phyloP scores from a whole-genome alignment of 2,113 vertebrate species.

The Microcebus tavaratra region DNA sequence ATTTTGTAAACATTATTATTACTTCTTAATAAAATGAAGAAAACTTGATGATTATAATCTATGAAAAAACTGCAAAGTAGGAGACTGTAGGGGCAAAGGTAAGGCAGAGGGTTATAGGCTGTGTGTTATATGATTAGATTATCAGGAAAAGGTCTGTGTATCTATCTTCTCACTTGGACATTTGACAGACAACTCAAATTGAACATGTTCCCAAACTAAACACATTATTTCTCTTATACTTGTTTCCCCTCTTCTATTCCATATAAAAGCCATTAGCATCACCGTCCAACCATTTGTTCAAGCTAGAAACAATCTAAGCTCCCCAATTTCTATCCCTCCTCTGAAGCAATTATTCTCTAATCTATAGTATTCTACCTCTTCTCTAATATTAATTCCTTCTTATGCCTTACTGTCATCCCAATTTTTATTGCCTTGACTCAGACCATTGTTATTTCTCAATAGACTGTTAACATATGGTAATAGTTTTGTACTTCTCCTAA shows the following conservation, averaged over 20 bases:
- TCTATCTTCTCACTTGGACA: background rate
- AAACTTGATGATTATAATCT: background rate
- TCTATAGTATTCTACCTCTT: background rate
- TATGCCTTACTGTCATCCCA: background rate
- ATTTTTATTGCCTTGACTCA: background rate
- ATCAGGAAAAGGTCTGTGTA: background rate
- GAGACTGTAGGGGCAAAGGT: background rate
- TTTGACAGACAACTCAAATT: background rate
- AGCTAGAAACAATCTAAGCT: background rate
- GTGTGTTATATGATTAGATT: background rate
- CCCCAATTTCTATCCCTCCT: background rate
- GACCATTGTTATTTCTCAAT: background rate
- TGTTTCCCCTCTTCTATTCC: background rate
- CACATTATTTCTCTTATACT: background rate
- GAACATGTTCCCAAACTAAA: background rate
- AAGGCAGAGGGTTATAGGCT: background rate
- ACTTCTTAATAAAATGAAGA: conserved; percentile 5
- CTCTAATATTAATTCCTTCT: background rate
- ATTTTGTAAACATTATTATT: background rate
- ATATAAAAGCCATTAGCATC: background rate
- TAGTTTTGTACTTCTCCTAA: background rate
- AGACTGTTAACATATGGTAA: background rate
- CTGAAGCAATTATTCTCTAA: background rate
- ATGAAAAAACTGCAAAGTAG: background rate
- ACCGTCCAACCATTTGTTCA: background rate